phyloP scores from a whole-genome alignment of 2,888 invertebrate genomes.

The Ochropleura plecta region DNA sequence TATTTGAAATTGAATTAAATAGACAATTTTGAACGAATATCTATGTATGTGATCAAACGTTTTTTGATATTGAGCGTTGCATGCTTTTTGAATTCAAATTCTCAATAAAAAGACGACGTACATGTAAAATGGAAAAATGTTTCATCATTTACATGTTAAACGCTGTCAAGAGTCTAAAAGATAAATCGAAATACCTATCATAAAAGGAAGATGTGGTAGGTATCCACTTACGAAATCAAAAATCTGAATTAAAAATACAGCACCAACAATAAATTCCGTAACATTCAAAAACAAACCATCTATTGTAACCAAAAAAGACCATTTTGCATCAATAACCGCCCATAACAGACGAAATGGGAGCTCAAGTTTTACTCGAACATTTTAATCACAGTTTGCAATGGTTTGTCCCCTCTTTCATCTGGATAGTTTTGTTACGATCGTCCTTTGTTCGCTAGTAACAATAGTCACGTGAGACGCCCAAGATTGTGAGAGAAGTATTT shows the following conservation, averaged over 20 bases:
- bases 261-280: not conserved
- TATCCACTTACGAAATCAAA: not conserved
- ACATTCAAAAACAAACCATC: not conserved
- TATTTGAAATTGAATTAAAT: constrained; percentile 43
- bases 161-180: not conserved
- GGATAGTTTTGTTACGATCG: constrained; percentile 65
- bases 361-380: constrained; percentile 53
- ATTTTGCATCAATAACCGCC: constrained; percentile 45
- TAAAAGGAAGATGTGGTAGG: not conserved
- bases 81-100: not conserved
- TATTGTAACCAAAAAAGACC: constrained; percentile 7
- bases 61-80: not conserved
- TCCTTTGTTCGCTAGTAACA: constrained; percentile 65
- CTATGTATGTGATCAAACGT: not conserved
- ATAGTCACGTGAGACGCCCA: constrained; percentile 60
- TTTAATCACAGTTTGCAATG: constrained; percentile 70
- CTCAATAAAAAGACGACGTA: not conserved
- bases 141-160: not conserved
- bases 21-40: constrained; percentile 15
- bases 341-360: constrained; percentile 30
- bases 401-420: constrained; percentile 59
- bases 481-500: constrained; percentile 61
- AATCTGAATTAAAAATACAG: not conserved
- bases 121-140: not conserved
- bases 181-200: not conserved